A percentile compares a stretch with the other conserved stretches of the same genome.
Conservation (phyloP, 2,113 vertebrate species). For the Protobothrops mucrosquamatus region DNA sequence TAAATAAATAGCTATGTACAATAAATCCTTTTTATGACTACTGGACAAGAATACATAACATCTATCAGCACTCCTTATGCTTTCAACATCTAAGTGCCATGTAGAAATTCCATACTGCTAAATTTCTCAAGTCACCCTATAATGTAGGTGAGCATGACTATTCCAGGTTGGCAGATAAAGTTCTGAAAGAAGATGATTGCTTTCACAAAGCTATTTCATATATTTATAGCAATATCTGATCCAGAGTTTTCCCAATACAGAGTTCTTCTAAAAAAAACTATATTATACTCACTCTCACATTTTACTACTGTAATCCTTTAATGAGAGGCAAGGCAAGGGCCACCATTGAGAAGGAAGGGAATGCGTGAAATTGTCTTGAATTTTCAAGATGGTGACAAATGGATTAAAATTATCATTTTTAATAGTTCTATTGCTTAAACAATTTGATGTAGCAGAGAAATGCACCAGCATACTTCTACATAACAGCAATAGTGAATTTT, state of each 20-base stretch:
- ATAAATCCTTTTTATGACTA: neutral
- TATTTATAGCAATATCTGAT: neutral
- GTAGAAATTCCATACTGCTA: neutral
- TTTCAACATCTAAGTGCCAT: neutral
- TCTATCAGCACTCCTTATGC: neutral
- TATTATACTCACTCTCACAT: neutral
- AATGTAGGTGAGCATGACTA: neutral
- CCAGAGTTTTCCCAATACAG: neutral
- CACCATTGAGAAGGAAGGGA: neutral
- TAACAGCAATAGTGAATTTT: neutral
- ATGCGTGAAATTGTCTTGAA: neutral
- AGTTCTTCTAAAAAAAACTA: neutral
- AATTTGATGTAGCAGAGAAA: neutral
- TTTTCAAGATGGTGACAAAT: neutral
- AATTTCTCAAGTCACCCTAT: neutral
- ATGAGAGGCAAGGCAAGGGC: neutral
- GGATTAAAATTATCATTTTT: neutral
- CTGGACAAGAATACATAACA: neutral
- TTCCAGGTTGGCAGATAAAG: neutral
- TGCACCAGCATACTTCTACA: neutral
- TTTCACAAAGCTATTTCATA: neutral
- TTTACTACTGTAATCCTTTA: neutral
- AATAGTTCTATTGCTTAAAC: neutral
- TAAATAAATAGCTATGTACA: neutral
- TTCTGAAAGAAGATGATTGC: neutral